These are phyloP conservation scores for Cossypha dichroa DNA, from an alignment of 2,797 vertebrate species.

Conservation along the genomic window DNA sequence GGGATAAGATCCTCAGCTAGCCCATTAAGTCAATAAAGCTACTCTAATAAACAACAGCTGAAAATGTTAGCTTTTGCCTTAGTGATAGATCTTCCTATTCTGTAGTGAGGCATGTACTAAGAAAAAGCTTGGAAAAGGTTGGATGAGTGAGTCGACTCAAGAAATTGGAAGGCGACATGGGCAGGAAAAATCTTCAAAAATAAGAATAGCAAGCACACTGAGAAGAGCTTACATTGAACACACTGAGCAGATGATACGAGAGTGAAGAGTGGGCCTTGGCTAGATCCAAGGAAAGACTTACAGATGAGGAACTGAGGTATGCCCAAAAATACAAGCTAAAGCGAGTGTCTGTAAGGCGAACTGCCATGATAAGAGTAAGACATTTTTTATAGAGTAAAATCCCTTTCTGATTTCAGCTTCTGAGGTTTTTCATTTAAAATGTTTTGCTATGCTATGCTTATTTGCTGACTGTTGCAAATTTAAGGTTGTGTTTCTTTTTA, in stretches of 20 bases:
- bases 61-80: conserved; percentile 43
- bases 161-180: conserved; percentile 19
- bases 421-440: neutral
- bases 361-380: neutral
- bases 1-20: neutral
- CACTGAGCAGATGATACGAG: conserved; percentile 21
- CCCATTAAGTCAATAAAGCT: neutral
- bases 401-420: conserved; percentile 7
- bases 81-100: conserved; percentile 9
- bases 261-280: neutral
- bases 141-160: conserved; percentile 12
- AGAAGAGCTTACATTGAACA: neutral
- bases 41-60: conserved; percentile 19
- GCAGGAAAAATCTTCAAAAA: neutral
- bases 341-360: neutral
- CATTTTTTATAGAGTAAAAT: conserved; percentile 1
- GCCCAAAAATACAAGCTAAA: conserved; percentile 9
- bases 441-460: conserved; percentile 8
- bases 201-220: conserved; percentile 5
- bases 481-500: conserved; percentile 41
- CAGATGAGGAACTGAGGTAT: neutral
- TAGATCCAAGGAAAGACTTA: conserved; percentile 13
- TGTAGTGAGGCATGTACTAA: conserved; percentile 6
- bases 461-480: conserved; percentile 40
- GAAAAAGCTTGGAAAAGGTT: conserved; percentile 56